Evolutionary conservation across 2,113 vertebrate genomes (phyloP).

Genomic region (Bujurquina vittata): DNA sequence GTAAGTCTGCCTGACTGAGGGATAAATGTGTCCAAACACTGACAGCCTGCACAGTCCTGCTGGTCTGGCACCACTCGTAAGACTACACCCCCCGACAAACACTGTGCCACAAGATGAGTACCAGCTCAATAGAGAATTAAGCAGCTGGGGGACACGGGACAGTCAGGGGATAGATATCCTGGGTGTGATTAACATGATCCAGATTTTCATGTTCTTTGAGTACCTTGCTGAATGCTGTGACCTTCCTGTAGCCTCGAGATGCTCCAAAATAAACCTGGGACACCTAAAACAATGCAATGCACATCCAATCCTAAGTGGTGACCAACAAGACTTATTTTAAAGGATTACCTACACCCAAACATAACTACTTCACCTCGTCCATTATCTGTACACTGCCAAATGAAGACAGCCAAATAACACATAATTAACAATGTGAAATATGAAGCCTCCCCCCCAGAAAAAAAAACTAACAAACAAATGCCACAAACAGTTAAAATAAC

Average conservation of each 20-base stretch:
- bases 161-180: conserved; percentile 46
- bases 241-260: conserved; percentile 27
- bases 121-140: conserved; percentile 61
- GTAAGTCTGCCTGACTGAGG: conserved; percentile 63
- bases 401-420: background rate
- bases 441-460: conserved; percentile 40
- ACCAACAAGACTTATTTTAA: conserved; percentile 1
- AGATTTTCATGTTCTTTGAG: conserved; percentile 72
- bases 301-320: background rate
- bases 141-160: conserved; percentile 47
- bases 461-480: conserved; percentile 7
- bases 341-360: background rate
- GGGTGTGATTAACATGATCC: conserved; percentile 72
- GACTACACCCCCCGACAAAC: conserved; percentile 69
- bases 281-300: background rate
- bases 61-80: conserved; percentile 66
- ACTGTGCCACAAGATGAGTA: conserved; percentile 65
- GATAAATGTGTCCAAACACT: conserved; percentile 69
- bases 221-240: conserved; percentile 29
- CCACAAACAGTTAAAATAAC: conserved; percentile 44
- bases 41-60: conserved; percentile 69
- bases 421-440: conserved; percentile 46
- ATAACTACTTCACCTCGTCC: background rate
- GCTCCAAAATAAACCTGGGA: background rate
- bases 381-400: background rate